These are phyloP conservation scores for Osmerus mordax DNA, from an alignment of 2,113 vertebrate species.

Conservation along the genomic window DNA sequence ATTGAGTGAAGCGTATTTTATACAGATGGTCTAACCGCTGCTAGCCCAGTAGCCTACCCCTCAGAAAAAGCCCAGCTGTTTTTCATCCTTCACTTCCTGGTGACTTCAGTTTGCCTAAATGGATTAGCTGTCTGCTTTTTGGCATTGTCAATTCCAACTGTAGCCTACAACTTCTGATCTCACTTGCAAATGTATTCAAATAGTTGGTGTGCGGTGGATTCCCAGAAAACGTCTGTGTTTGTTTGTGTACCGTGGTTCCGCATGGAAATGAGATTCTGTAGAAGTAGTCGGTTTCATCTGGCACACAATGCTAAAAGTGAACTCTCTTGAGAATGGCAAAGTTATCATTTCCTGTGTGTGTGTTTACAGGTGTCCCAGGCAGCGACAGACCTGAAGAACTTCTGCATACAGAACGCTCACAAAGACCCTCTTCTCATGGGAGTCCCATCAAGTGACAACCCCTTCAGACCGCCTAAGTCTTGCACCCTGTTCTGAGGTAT, in stretches of 20 bases:
- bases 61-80: too few relatives aligned
- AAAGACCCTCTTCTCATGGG: conserved; percentile 77
- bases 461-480: conserved; percentile 76
- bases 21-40: too few relatives aligned
- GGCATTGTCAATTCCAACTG: background rate
- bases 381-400: conserved; percentile 72
- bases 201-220: background rate
- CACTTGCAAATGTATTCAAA: conserved; percentile 18
- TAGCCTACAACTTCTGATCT: background rate
- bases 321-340: too few relatives aligned
- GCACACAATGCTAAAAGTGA: too few relatives aligned
- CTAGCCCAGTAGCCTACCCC: too few relatives aligned
- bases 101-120: background rate
- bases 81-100: background rate
- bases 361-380: conserved; percentile 73
- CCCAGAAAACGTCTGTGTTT: too few relatives aligned
- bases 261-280: too few relatives aligned
- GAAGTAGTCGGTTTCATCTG: too few relatives aligned
- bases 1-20: too few relatives aligned
- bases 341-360: too few relatives aligned
- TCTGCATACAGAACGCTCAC: conserved; percentile 75
- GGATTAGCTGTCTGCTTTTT: background rate
- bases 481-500: conserved; percentile 75
- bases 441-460: conserved; percentile 76
- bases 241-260: too few relatives aligned